phyloP scores from a whole-genome alignment of 2,888 invertebrate species.

The Drosophila nr. fundita region DNA sequence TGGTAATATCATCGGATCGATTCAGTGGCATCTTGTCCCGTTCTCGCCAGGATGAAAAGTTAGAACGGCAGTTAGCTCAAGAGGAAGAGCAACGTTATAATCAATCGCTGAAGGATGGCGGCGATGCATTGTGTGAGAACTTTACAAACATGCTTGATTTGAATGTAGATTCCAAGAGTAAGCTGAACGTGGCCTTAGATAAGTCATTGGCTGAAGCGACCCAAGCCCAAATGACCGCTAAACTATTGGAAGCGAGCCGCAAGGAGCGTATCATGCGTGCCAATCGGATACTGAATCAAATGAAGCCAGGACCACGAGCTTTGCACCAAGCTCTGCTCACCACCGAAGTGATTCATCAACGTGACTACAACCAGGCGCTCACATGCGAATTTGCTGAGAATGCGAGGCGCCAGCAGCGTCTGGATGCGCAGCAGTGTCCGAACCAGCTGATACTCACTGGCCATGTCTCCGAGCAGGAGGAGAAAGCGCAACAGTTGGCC shows the following conservation, averaged over 20 bases:
- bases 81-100: slow-evolving; percentile 60
- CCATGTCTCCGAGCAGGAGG: slow-evolving; percentile 42
- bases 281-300: slow-evolving; percentile 34
- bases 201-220: not conserved
- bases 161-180: slow-evolving; percentile 13
- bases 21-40: slow-evolving; percentile 47
- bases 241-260: slow-evolving; percentile 37
- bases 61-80: slow-evolving; percentile 16
- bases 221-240: slow-evolving; percentile 6
- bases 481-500: slow-evolving; percentile 46
- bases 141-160: slow-evolving; percentile 33
- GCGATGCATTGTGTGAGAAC: slow-evolving; percentile 27
- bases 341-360: slow-evolving; percentile 57
- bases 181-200: slow-evolving; percentile 2
- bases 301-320: slow-evolving; percentile 58
- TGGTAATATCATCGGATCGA: slow-evolving; percentile 57
- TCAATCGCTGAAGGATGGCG: slow-evolving; percentile 58
- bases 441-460: slow-evolving; percentile 48
- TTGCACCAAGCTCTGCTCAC: slow-evolving; percentile 48
- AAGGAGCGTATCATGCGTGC: slow-evolving; percentile 63
- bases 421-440: slow-evolving; percentile 55
- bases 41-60: slow-evolving; percentile 30
- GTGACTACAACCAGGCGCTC: slow-evolving; percentile 38
- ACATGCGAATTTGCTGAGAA: slow-evolving; percentile 48
- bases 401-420: slow-evolving; percentile 34